Percentiles rank a stretch among this genome's conserved stretches.
Conservation (phyloP, 2,888 invertebrate genomes). For the Eupsilia transversa region DNA sequence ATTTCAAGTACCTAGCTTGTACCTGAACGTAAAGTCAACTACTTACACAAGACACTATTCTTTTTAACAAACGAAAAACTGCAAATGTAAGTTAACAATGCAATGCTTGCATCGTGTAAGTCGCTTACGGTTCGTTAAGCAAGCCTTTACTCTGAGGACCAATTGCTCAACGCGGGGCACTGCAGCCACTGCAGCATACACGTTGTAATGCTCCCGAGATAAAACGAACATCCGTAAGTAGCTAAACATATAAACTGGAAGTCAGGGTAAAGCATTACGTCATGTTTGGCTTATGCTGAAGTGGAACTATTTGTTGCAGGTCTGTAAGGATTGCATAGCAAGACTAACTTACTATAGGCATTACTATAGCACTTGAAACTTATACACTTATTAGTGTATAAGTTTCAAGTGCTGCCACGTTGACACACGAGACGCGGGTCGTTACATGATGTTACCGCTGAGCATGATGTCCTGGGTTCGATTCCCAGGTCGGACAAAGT, state of each 20-base stretch:
- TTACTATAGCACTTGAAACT: too few relatives aligned
- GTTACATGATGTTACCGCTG: not conserved
- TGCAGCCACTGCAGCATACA: constrained; percentile 19
- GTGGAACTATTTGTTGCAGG: not conserved
- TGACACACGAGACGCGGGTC: too few relatives aligned
- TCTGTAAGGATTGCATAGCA: not conserved
- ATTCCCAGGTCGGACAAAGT: not conserved
- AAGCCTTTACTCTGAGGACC: constrained; percentile 60
- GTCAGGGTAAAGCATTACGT: not conserved
- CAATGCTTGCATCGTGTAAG: constrained; percentile 49
- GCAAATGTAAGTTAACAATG: constrained; percentile 44
- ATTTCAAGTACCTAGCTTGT: not conserved
- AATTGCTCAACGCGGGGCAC: constrained; percentile 50
- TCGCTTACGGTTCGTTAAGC: constrained; percentile 57
- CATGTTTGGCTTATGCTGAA: constrained; percentile 5
- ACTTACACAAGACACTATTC: not conserved
- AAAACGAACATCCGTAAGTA: constrained; percentile 37
- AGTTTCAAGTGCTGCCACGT: not conserved
- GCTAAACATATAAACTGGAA: not conserved
- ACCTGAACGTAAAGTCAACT: not conserved
- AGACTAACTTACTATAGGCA: too few relatives aligned
- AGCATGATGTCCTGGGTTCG: not conserved
- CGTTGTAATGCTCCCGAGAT: constrained; percentile 31
- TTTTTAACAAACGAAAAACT: constrained; percentile 8
- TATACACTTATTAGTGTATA: too few relatives aligned